Conservation (phyloP, 1,140 invertebrate species). For the Drosophila teissieri region DNA sequence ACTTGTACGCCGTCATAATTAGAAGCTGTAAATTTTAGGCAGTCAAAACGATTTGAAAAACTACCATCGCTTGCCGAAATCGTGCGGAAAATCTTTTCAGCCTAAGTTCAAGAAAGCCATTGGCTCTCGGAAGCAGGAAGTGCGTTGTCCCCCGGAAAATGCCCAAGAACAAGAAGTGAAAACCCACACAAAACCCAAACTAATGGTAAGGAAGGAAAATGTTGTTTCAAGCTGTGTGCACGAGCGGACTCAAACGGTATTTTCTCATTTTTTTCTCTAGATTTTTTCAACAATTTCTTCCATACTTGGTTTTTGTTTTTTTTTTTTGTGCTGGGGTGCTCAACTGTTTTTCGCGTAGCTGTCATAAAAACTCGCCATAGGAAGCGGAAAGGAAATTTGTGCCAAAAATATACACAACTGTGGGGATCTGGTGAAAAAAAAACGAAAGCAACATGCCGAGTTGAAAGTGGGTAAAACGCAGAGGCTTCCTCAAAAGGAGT, state of each 20-base stretch:
- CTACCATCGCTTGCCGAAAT: conserved; percentile 49
- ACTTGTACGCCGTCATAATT: conserved; percentile 27
- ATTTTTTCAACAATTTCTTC: conserved; percentile 19
- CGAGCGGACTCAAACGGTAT: conserved; percentile 76
- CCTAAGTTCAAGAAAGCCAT: conserved; percentile 26
- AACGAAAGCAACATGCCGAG: conserved; percentile 40
- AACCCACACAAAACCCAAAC: conserved; percentile 58
- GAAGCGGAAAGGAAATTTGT: conserved; percentile 60
- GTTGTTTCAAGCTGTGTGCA: conserved; percentile 82
- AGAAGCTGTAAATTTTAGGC: neutral
- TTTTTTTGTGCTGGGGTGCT: conserved; percentile 6
- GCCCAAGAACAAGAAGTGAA: conserved; percentile 43
- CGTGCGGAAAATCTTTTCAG: conserved; percentile 54
- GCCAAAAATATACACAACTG: conserved; percentile 60
- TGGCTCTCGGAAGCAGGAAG: conserved; percentile 50
- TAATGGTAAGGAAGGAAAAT: conserved; percentile 75
- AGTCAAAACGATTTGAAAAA: neutral
- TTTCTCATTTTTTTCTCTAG: conserved; percentile 50
- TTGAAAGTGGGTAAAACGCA: conserved; percentile 23
- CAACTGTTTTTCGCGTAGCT: conserved; percentile 57
- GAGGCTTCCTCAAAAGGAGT: conserved; percentile 66
- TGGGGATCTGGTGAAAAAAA: conserved; percentile 7
- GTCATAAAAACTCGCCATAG: conserved; percentile 80
- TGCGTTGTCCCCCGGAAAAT: conserved; percentile 40
- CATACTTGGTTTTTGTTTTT: conserved; percentile 3